Evolutionary conservation across 2,113 vertebrate genomes (phyloP).

Genomic region (Cariama cristata): DNA sequence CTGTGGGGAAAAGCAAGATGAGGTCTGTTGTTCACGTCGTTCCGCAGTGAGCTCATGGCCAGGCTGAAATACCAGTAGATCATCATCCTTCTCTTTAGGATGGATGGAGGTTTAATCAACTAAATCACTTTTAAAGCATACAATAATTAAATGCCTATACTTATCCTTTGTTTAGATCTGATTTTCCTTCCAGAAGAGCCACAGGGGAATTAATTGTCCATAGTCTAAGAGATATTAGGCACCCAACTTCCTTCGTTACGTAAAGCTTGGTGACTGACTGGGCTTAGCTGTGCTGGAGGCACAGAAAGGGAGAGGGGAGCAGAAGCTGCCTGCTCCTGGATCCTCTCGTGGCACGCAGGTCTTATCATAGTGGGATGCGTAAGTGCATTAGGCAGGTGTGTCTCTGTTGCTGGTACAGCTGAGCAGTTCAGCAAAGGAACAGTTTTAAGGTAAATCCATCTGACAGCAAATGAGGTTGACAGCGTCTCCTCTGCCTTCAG

Average conservation of each 20-base stretch:
- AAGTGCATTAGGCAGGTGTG: not conserved
- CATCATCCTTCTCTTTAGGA: not conserved
- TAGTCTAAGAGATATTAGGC: not conserved
- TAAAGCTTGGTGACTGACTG: not conserved
- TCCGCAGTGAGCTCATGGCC: not conserved
- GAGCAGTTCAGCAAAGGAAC: not conserved
- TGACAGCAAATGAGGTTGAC: not conserved
- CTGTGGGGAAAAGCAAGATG: not conserved
- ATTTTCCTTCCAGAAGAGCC: conserved; percentile 21
- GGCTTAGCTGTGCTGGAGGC: not conserved
- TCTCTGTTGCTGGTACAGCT: not conserved
- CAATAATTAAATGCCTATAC: not conserved
- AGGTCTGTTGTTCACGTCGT: not conserved
- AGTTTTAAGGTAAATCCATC: not conserved
- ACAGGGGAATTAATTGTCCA: not conserved
- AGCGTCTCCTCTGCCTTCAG: not conserved
- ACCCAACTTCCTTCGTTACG: not conserved
- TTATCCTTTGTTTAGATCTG: conserved; percentile 53
- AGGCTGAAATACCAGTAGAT: not conserved
- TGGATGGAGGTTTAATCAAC: conserved; percentile 12
- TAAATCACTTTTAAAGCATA: not conserved
- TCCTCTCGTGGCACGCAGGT: not conserved
- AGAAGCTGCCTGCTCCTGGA: not conserved
- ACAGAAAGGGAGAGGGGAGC: not conserved
- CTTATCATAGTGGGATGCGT: accelerated